Evolutionary conservation across 2,888 invertebrate genomes (phyloP).

Genomic region (Campoletis raptor): DNA sequence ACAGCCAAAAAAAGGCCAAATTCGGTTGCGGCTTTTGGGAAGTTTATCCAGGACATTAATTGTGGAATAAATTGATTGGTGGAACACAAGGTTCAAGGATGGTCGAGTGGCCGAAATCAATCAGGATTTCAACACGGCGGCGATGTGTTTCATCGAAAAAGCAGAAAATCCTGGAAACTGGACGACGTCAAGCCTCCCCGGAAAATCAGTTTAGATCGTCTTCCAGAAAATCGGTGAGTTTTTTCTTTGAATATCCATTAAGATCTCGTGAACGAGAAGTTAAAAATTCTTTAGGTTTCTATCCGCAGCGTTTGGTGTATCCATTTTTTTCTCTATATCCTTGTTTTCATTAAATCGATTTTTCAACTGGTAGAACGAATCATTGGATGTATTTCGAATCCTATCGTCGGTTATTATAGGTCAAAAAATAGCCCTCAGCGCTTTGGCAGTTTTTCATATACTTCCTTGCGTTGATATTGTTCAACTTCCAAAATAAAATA

Average conservation of each 20-base stretch:
- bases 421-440: too few species aligned
- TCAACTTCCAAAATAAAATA: neutral
- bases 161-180: slow-evolving; percentile 50
- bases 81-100: slow-evolving; percentile 11
- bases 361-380: slow-evolving; percentile 36
- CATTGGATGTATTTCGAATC: neutral
- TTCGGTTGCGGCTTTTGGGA: too few species aligned
- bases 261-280: neutral
- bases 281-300: neutral
- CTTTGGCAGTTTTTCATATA: too few species aligned
- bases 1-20: too few species aligned
- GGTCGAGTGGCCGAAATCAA: neutral
- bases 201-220: slow-evolving; percentile 54
- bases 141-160: slow-evolving; percentile 28
- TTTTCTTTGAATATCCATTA: neutral
- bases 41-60: too few species aligned
- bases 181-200: slow-evolving; percentile 39
- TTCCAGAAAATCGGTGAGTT: slow-evolving; percentile 56
- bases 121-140: neutral
- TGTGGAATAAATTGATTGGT: neutral
- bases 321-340: slow-evolving; percentile 5
- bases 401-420: neutral
- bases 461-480: neutral
- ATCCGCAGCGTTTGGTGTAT: too few species aligned
- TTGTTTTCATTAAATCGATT: slow-evolving; percentile 10